Evolutionary conservation across 1,140 invertebrate genomes (phyloP), one percentile per base, ranked within the genome.

Genomic region (Sarcophaga bullata): DNA sequence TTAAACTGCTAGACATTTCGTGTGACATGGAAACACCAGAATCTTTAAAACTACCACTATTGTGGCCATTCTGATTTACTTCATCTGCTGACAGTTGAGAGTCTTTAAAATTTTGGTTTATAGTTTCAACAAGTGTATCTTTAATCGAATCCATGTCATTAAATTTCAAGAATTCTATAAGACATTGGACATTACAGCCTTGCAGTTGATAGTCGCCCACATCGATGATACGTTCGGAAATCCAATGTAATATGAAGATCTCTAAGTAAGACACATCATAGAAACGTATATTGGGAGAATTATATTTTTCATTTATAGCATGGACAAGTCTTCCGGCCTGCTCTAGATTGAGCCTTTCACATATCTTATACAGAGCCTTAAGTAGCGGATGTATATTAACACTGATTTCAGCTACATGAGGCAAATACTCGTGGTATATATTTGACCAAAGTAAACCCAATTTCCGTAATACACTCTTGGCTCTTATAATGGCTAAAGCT

Each of bases 191-290:
- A 80, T 90, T 83, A 47, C 85, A 84, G 11, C 84, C 85, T 19
- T 80, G 49, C 3, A 84, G 81, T 75, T 85, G 83, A 10, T 83
- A 73, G 81, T 89, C 86, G 1, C 88, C 88, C 46, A 89, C 19
- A 2, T 73, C 68, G 0, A 88, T 80, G 15, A 86, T 75, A 6
- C 73, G 82, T 10, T 85, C 80, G 4, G 84, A 85, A 25, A 90
- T 72, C 89, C 87, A 90, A 37, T 87, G 84, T 10, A 90, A 50
- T 15, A 90, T 7, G 81, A 88, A 89, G 15, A 90, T 86, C 84
- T 90, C 89, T 73, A 90, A 72, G 76, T 86, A 87, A 1, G 11
- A 62, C 10, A 73, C 78, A 76, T 90, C 85, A 80, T 87, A 88
- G 73, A 86, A 90, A 37, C 85, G 85, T n/a, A 89, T 37, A 0